Conservation (phyloP, 1,140 invertebrate species). For the Hycleus cichorii region DNA sequence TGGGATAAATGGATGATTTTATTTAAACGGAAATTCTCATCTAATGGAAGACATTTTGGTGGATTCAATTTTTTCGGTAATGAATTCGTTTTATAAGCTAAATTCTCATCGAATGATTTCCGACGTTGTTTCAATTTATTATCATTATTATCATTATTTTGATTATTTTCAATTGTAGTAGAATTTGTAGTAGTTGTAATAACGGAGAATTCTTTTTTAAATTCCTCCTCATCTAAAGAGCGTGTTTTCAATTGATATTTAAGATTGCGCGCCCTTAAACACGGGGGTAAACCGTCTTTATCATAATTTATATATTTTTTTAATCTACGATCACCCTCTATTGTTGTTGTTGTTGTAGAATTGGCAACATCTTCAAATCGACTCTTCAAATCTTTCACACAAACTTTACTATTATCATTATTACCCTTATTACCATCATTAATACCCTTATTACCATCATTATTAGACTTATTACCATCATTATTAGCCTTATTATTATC, state of each 20-base stretch:
- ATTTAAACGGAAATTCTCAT: constrained; percentile 16
- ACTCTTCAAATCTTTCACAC: constrained; percentile 30
- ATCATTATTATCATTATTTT: constrained; percentile 34
- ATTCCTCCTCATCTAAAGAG: constrained; percentile 64
- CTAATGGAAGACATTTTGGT: constrained; percentile 48
- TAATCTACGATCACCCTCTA: not conserved
- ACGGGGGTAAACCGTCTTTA: constrained; percentile 44
- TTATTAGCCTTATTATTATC: constrained; percentile 9
- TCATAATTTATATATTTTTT: constrained; percentile 24
- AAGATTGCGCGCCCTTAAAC: constrained; percentile 47
- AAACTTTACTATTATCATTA: constrained; percentile 17
- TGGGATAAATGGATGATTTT: constrained; percentile 28
- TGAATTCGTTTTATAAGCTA: constrained; percentile 40
- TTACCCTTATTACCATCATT: constrained; percentile 12
- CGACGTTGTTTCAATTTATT: constrained; percentile 31
- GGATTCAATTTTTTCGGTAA: constrained; percentile 46
- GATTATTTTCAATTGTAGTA: no score
- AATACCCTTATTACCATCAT: constrained; percentile 8
- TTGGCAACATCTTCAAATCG: constrained; percentile 21
- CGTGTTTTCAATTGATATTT: constrained; percentile 59
- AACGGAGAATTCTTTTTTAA: constrained; percentile 50
- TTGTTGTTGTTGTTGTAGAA: not conserved
- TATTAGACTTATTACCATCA: constrained; percentile 13
- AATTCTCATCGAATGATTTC: constrained; percentile 46
- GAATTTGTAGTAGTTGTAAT: no score